Evolutionary conservation across 1,140 invertebrate genomes (phyloP).

Genomic region (Aphidius ervi): DNA sequence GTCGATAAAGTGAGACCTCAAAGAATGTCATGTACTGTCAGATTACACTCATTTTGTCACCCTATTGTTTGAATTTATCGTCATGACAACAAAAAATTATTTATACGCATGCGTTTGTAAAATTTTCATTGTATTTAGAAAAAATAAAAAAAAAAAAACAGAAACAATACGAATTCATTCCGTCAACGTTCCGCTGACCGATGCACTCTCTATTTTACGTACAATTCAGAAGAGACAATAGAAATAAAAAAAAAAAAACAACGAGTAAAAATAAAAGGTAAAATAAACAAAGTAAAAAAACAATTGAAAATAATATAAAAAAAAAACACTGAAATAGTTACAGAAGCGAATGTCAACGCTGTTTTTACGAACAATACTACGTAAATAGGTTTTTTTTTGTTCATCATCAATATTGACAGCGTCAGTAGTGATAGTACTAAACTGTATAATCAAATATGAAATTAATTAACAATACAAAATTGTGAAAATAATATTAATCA

Average conservation of each 20-base stretch:
- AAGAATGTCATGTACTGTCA: slow-evolving; percentile 5
- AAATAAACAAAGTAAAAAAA: slow-evolving; percentile 1
- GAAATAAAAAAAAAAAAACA: slow-evolving; percentile 10
- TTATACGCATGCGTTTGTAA: slow-evolving; percentile 9
- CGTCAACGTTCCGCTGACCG: slow-evolving; percentile 13
- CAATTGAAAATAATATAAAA: background rate
- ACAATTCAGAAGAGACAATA: slow-evolving; percentile 4
- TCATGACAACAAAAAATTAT: slow-evolving; percentile 9
- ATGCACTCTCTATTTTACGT: slow-evolving; percentile 8
- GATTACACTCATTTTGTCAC: slow-evolving; percentile 1
- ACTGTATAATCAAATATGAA: no score
- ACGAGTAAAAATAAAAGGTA: background rate
- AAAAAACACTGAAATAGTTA: no score
- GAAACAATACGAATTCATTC: slow-evolving; percentile 22
- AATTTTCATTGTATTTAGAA: background rate
- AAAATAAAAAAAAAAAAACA: background rate
- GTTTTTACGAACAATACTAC: no score
- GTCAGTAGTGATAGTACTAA: no score
- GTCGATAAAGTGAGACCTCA: slow-evolving; percentile 10
- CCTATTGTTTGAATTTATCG: slow-evolving; percentile 16
- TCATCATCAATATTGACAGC: no score
- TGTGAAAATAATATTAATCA: no score
- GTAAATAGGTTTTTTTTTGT: no score
- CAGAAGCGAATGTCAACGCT: no score
- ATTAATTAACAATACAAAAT: no score